These are phyloP conservation scores for Neotoma lepida DNA, from an alignment of 2,113 vertebrate species.

Conservation along the genomic window DNA sequence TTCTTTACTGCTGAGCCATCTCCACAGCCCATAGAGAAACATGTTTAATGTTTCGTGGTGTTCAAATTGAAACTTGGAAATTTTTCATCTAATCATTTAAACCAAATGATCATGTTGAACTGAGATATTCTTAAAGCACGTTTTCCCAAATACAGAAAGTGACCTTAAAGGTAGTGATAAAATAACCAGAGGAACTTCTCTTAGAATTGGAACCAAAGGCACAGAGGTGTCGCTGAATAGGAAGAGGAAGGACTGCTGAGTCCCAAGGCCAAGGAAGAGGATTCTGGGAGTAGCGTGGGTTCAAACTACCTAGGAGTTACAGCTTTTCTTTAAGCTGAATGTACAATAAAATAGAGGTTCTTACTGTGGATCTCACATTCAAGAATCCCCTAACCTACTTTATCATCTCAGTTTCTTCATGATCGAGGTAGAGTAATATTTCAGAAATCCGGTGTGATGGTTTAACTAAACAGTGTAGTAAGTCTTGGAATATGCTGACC, in stretches of 20 bases:
- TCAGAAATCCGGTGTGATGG: not conserved
- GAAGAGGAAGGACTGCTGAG: not conserved
- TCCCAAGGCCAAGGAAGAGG: not conserved
- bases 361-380: not conserved
- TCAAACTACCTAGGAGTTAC: not conserved
- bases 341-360: not conserved
- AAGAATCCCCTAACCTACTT: not conserved
- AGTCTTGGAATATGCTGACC: not conserved
- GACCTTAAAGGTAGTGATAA: not conserved
- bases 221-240: not conserved
- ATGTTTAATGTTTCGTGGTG: constrained; percentile 15
- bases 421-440: not conserved
- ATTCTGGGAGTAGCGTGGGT: not conserved
- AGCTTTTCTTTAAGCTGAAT: not conserved
- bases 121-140: not conserved
- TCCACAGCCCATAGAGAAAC: not conserved
- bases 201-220: not conserved
- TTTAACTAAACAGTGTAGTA: not conserved
- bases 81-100: constrained; percentile 23
- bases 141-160: not conserved
- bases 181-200: not conserved
- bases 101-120: not conserved
- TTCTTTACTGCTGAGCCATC: not conserved
- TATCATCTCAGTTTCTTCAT: not conserved
- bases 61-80: constrained; percentile 39